Base-by-base conservation (phyloP, 37 sponge, comb jelly and placozoan genomes). In the Hormiphora californensis region DNA sequence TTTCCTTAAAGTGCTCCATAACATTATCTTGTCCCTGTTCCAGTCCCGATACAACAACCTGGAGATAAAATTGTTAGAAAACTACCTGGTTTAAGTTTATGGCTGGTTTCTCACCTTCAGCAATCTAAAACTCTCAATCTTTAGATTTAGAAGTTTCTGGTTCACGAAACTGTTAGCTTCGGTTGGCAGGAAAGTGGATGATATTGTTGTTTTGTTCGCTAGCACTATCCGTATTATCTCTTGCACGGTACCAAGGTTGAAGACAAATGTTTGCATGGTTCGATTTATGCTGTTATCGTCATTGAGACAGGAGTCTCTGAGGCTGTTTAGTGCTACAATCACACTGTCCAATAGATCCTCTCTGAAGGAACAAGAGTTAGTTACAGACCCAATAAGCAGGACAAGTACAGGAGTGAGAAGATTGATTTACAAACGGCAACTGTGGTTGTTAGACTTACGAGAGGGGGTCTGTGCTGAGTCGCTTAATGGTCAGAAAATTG, bases 11-110 rank as follows among this genome's bases (percentile, higher is more conserved):
- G 81, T 73, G 44, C 1, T 73, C 44, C 81, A 73, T 73, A 8
- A 73, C 81, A 33, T 12, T 33, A n/a, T 73, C 81, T 41, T 73
- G 81, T 9, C 81, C 81, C 43, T 73, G 81, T 11, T 73, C 81
- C 44, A 73, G 23, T 36, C 81, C 81, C 21, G 81, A 73, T 21
- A 73, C 43, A 4, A 73, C 35, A 8, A 73, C 81, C 81, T 73
- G 81, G 43, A 73, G 9, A 49, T 49, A 49, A 49, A 15, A 49
- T 49, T 15, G 15, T 49, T 15, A 49, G 53, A 49, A 9, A 17
- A 15, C 9, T 9, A 49, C 53, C 15, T 49, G 9, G 53, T 9
- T 49, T 49, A 49, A 49, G 9, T 49, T 49, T 49, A 9, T 49
- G 53, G 12, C 12, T 49, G 15, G 9, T 49, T 49, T 9, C 81